Evolutionary conservation across 2,888 invertebrate species (phyloP).

Genomic region (Drosophila suboccidentalis): DNA sequence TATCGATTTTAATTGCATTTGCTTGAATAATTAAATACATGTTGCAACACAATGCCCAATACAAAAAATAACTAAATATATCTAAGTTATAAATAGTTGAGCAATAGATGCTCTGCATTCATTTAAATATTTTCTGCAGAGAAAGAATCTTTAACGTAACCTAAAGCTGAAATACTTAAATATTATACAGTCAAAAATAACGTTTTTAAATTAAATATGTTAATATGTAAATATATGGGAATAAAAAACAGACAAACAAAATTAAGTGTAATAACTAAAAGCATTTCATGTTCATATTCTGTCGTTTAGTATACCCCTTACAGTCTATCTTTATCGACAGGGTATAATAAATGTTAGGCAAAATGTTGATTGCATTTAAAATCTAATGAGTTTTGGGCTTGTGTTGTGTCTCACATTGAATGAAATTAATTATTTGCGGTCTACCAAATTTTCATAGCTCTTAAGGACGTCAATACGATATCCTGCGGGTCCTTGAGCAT

Average conservation of each 20-base stretch:
- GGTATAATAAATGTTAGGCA: slow-evolving; percentile 3
- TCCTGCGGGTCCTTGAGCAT: background rate
- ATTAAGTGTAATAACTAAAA: too few species aligned
- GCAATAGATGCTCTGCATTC: background rate
- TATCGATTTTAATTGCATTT: slow-evolving; percentile 29
- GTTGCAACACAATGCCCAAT: slow-evolving; percentile 9
- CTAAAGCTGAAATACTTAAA: too few species aligned
- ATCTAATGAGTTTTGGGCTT: slow-evolving; percentile 27
- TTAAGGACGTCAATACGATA: slow-evolving; percentile 13
- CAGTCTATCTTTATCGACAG: background rate
- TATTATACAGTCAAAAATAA: too few species aligned
- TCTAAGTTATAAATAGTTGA: background rate
- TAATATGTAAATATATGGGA: too few species aligned
- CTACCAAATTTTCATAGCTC: slow-evolving; percentile 21
- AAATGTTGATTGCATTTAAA: slow-evolving; percentile 36
- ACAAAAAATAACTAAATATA: background rate
- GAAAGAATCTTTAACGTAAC: too few species aligned
- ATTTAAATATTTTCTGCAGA: background rate
- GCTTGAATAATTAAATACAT: slow-evolving; percentile 18
- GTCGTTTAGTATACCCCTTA: background rate
- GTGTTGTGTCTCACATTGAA: slow-evolving; percentile 35
- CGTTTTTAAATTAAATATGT: too few species aligned
- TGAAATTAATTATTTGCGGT: slow-evolving; percentile 56
- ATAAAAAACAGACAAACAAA: too few species aligned
- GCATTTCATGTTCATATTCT: background rate